Base-by-base conservation (phyloP, 1,140 invertebrate genomes). In the Conus betulinus region DNA sequence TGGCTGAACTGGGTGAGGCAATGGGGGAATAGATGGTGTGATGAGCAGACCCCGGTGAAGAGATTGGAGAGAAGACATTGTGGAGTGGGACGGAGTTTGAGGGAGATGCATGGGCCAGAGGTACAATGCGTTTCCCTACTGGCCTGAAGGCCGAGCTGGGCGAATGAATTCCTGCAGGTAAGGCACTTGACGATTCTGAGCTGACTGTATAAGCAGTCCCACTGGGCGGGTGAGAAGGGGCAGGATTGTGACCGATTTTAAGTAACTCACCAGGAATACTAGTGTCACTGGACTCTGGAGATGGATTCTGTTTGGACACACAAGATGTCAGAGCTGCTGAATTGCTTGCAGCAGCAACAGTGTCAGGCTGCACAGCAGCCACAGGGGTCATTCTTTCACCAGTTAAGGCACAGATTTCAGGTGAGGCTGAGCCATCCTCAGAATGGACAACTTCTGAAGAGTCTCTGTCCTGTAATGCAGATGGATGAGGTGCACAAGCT, bases 61-160 rank as follows among this genome's bases (percentile, higher is more conserved):
- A 84, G 82, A 84, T 84, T 7, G 82, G 82, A 13, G 82, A 60
- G 25, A 84, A 84, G 23, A 84, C n/a, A 15, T 60, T 67, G 82
- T 67, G 53, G 27, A 67, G n/a, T 39, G 82, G 82, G 53, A 67
- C 82, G 53, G 82, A 67, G 53, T n/a, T 8, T 7, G 82, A 60
- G 51, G 82, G 57, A 63, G 82, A 84, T 1, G 20, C 57, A n/a
- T 74, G 85, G 3, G 85, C 53, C 71, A 79, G 39, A 52, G 85
- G 85, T 23, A 87, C 52, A 55, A 52, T 57, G 17, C 85, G 63
- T 74, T 60, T 87, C 27, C 71, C 74, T 39, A 87, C 85, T 10
- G 85, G 85, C 25, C 85, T 74, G 53, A 87, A 87, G 53, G 85
- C 85, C 17, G 85, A 87, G 52, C 74, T 87, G 39, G 85, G 85